These are phyloP conservation scores for Julus scandinavius DNA, from an alignment of 2,888 invertebrate species.

Conservation along the genomic window DNA sequence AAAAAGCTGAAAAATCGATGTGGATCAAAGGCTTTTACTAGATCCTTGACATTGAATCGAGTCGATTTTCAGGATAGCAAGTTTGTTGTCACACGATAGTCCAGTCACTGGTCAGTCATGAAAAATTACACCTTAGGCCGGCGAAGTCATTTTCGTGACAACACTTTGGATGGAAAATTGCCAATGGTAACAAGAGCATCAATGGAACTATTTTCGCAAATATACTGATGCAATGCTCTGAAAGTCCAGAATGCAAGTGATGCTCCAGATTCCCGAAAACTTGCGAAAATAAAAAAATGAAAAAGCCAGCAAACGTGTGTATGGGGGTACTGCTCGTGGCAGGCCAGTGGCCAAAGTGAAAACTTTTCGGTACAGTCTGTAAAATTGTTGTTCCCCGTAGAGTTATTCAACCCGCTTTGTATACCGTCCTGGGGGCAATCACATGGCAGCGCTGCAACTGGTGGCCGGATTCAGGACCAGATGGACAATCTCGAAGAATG, in stretches of 20 bases:
- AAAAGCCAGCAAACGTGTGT: neutral
- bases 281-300: too few species aligned
- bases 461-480: constrained; percentile 37
- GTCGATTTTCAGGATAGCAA: neutral
- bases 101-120: neutral
- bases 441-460: constrained; percentile 48
- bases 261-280: neutral
- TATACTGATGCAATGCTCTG: neutral
- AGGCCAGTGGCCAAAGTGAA: constrained; percentile 9
- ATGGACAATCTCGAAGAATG: constrained; percentile 46
- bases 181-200: neutral
- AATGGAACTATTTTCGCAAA: too few species aligned
- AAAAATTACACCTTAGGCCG: neutral
- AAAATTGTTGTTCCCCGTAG: constrained; percentile 28
- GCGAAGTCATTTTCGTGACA: neutral
- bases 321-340: neutral
- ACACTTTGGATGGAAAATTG: neutral
- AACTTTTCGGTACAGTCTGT: neutral
- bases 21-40: constrained; percentile 6
- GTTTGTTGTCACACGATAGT: neutral
- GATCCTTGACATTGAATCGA: constrained; percentile 9
- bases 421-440: constrained; percentile 32
- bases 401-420: constrained; percentile 44
- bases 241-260: neutral
- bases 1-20: neutral